Percentiles rank a stretch among this genome's conserved stretches.
Conservation (phyloP, 2,888 invertebrate species). For the Amiota communis region DNA sequence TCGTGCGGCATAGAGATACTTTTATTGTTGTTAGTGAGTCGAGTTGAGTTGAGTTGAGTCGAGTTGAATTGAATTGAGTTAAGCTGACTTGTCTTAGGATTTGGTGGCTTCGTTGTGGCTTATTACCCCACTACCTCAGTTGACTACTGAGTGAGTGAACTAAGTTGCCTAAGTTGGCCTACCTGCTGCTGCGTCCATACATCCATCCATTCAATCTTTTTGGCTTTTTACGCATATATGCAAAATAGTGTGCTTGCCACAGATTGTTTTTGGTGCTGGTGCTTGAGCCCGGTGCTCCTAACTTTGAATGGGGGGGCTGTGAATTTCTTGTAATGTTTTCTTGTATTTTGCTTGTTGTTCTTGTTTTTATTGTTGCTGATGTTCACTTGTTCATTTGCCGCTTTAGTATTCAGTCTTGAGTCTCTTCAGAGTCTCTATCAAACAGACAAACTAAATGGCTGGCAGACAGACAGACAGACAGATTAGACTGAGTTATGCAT, state of each 20-base stretch:
- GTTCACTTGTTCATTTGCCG: neutral
- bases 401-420: too few relatives aligned
- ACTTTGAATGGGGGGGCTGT: too few relatives aligned
- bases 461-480: too few relatives aligned
- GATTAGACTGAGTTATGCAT: too few relatives aligned
- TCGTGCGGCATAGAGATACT: neutral
- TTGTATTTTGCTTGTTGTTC: neutral
- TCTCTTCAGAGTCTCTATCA: slow-evolving; percentile 7
- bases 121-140: too few relatives aligned
- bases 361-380: neutral
- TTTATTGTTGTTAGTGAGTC: neutral
- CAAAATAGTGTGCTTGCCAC: slow-evolving; percentile 6
- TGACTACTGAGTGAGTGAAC: too few relatives aligned
- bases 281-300: too few relatives aligned
- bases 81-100: neutral
- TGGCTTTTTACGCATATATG: slow-evolving; percentile 13
- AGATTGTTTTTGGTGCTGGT: too few relatives aligned
- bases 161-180: too few relatives aligned
- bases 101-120: too few relatives aligned
- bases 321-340: neutral
- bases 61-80: neutral
- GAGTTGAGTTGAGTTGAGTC: neutral
- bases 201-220: too few relatives aligned
- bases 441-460: neutral
- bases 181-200: too few relatives aligned